Evolutionary conservation across 2,113 vertebrate genomes (phyloP), one percentile per base, ranked within the genome.

Genomic region (Craseonycteris thonglongyai): DNA sequence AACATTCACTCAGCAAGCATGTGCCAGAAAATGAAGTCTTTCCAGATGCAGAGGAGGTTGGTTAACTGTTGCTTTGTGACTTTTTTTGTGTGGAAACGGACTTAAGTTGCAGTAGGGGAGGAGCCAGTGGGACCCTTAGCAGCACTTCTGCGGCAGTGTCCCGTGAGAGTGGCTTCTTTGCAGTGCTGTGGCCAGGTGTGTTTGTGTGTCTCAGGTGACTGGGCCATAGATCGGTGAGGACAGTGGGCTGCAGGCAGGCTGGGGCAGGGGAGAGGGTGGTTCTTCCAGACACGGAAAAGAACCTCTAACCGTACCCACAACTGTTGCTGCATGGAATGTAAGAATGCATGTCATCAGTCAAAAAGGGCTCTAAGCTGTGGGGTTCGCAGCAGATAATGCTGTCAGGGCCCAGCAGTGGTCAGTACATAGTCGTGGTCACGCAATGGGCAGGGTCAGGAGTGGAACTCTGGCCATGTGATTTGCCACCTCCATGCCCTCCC

Each of bases 141-240:
- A 21, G 33, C 19, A 28, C 22, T 86, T 66, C 49, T 24, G 6
- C 45, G 1, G 30, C 3, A 33, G 7, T 3, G 9, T 72, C 38
- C 59, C 0, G 0, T 22, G 40, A 11, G 26, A 19, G 26, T 4
- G 1, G 4, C 78, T n/a, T 30, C 66, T 51, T 15, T 16, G 54
- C 3, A 0, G 16, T 13, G 58, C 49, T 3, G 6, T 6, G 19
- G 21, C 4, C 7, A 11, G 30, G 56, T 7, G 0, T 16, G 6
- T 58, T 45, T 47, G 40, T 19, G 76, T 42, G 11, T 26, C 30
- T 54, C 75, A 22, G 21, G 15, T 33, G 40, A 13, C 26, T 45
- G 30, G 58, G 21, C 71, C 35, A 6, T 5, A 49, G n/a, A 22
- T 74, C 49, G 38, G 30, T 10, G 33, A 63, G 76, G 47, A 26